These are phyloP conservation scores for Cottoperca gobio DNA, from an alignment of 2,797 vertebrate species.

Conservation along the genomic window DNA sequence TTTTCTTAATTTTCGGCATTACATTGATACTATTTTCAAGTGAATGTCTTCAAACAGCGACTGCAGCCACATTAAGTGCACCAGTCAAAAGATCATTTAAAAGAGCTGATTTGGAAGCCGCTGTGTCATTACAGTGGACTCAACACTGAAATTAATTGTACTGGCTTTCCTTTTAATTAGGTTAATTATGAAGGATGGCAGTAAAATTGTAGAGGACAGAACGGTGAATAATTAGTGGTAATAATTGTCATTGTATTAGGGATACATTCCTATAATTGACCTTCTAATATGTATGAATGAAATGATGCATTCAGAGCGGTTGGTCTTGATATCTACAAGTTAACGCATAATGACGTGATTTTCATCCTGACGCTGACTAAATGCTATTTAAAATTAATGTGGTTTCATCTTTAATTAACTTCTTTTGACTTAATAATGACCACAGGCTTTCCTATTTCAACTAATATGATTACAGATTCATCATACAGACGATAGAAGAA, in stretches of 20 bases:
- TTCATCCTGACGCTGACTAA: slow-evolving; percentile 7
- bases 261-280: slow-evolving; percentile 19
- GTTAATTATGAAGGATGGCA: not conserved
- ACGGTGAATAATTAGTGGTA: slow-evolving; percentile 9
- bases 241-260: slow-evolving; percentile 4
- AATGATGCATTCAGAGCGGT: slow-evolving; percentile 9
- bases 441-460: not conserved
- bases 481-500: not conserved
- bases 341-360: slow-evolving; percentile 22
- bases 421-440: not conserved
- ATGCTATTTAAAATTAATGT: slow-evolving; percentile 24
- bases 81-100: not conserved
- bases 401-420: slow-evolving; percentile 22
- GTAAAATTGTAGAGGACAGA: not conserved
- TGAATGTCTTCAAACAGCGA: not conserved
- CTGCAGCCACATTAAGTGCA: not conserved
- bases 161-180: not conserved
- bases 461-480: not conserved
- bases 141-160: not conserved
- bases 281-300: slow-evolving; percentile 15
- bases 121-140: not conserved
- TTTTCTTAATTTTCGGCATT: not conserved
- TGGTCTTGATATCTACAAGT: slow-evolving; percentile 6
- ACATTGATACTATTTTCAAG: not conserved
- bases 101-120: not conserved